phyloP scores from a whole-genome alignment of 2,888 invertebrate genomes.

The Prostheceraeus crozeri region DNA sequence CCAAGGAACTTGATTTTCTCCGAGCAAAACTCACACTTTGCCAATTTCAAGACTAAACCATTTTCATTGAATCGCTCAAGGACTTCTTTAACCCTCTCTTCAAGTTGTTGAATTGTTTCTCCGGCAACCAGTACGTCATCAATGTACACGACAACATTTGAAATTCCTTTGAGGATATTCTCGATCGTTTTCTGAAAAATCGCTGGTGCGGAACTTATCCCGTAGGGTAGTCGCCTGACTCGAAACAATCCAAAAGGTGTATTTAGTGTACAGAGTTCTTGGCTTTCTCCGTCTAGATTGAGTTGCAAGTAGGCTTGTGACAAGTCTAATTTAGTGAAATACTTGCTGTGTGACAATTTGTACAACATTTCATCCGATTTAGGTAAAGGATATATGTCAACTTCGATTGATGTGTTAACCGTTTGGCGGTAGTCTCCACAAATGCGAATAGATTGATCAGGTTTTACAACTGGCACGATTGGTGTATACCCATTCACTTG shows the following conservation, averaged over 20 bases:
- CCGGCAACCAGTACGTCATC: slow-evolving; percentile 32
- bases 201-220: slow-evolving; percentile 7
- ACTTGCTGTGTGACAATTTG: slow-evolving; percentile 14
- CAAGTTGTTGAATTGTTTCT: slow-evolving; percentile 17
- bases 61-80: not conserved
- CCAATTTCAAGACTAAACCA: not conserved
- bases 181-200: slow-evolving; percentile 24
- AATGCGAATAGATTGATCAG: not conserved
- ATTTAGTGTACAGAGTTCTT: slow-evolving; percentile 23
- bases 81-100: slow-evolving; percentile 27
- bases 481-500: slow-evolving; percentile 19
- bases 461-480: slow-evolving; percentile 6
- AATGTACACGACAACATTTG: slow-evolving; percentile 30
- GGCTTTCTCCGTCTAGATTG: slow-evolving; percentile 1
- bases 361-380: slow-evolving; percentile 10
- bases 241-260: slow-evolving; percentile 17
- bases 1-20: slow-evolving; percentile 29
- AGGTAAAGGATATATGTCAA: slow-evolving; percentile 6
- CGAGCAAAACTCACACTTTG: slow-evolving; percentile 17
- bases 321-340: slow-evolving; percentile 11
- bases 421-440: slow-evolving; percentile 19
- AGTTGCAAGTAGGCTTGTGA: slow-evolving; percentile 26
- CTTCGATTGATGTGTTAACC: not conserved
- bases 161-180: not conserved
- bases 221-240: slow-evolving; percentile 6